Percentiles rank a stretch among this genome's conserved stretches.
phyloP scores from a whole-genome alignment of 2,797 vertebrate species.

The Enteromius radiatus region DNA sequence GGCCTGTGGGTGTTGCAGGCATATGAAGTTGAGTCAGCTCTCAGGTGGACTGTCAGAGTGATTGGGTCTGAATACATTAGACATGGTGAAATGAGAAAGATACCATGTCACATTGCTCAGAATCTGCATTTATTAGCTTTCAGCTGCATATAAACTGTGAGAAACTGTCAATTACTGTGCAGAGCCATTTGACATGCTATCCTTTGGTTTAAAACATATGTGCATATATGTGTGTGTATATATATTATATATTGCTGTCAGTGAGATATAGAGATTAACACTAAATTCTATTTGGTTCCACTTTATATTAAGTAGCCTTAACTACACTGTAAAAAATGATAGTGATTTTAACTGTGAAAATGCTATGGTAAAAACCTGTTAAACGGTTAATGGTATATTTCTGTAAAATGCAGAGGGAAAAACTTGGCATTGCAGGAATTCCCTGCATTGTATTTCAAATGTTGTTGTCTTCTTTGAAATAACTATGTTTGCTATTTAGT shows the following conservation, averaged over 20 bases:
- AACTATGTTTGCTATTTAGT: too few species aligned
- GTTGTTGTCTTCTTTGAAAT: too few species aligned
- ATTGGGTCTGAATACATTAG: constrained; percentile 26
- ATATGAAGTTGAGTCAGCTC: constrained; percentile 22
- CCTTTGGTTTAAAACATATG: neutral
- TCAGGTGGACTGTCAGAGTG: constrained; percentile 26
- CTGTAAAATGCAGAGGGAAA: too few species aligned
- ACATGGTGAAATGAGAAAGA: constrained; percentile 35
- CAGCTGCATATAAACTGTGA: neutral
- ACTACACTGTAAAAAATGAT: too few species aligned
- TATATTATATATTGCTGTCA: neutral
- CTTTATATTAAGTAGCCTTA: too few species aligned
- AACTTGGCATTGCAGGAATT: too few species aligned
- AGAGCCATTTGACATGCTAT: neutral
- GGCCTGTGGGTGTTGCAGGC: constrained; percentile 24
- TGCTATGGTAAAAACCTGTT: too few species aligned
- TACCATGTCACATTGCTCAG: constrained; percentile 12
- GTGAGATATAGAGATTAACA: neutral
- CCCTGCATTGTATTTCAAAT: too few species aligned
- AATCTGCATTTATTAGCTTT: constrained; percentile 17
- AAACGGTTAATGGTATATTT: too few species aligned
- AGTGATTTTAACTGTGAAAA: too few species aligned
- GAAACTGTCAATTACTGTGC: constrained; percentile 10
- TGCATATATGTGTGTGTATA: neutral
- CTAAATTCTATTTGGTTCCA: neutral